Conservation (phyloP, 2,888 invertebrate genomes). For the Drosophila tripunctata region DNA sequence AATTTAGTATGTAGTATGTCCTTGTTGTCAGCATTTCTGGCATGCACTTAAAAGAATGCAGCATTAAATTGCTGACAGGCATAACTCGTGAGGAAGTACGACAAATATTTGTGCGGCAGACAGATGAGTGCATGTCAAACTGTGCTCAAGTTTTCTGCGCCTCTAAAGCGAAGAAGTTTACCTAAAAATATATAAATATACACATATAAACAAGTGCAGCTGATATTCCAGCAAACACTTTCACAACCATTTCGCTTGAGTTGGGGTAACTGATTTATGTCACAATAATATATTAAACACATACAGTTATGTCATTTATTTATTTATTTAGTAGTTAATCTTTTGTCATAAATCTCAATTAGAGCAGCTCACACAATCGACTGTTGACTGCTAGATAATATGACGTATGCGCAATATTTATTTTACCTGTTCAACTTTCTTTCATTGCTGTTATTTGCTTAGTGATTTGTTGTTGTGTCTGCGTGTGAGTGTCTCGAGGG, state of each 20-base stretch:
- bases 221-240: conserved; percentile 5
- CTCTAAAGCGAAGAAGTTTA: too few species aligned
- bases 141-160: conserved; percentile 42
- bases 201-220: background rate
- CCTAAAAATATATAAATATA: background rate
- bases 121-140: conserved; percentile 71
- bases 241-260: background rate
- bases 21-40: conserved; percentile 39
- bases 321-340: conserved; percentile 39
- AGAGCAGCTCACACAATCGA: conserved; percentile 34
- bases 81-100: conserved; percentile 67
- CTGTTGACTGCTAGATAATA: conserved; percentile 43
- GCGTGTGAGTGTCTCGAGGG: conserved; percentile 23
- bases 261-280: background rate
- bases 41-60: conserved; percentile 42
- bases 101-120: conserved; percentile 68
- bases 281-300: background rate
- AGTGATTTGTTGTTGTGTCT: conserved; percentile 15
- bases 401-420: conserved; percentile 57
- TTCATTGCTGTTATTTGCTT: conserved; percentile 13
- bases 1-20: too few species aligned
- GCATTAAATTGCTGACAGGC: conserved; percentile 65
- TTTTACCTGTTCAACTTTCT: conserved; percentile 20
- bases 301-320: conserved; percentile 26
- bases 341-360: conserved; percentile 58